These are phyloP conservation scores for Florisuga fusca DNA, from an alignment of 2,797 vertebrate genomes.

Conservation along the genomic window DNA sequence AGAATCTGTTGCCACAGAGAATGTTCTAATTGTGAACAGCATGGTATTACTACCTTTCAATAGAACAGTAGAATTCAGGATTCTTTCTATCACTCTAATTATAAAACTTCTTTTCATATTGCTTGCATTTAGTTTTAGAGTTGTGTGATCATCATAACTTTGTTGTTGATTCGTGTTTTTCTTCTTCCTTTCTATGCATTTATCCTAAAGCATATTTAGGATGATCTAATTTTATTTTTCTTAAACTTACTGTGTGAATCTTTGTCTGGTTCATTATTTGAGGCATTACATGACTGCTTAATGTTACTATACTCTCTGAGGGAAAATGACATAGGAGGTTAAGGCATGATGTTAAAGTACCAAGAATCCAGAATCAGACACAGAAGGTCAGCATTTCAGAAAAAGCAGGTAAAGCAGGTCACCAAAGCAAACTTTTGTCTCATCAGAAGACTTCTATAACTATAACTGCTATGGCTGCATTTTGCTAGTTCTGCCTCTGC, in stretches of 20 bases:
- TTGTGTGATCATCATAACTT: conserved; percentile 31
- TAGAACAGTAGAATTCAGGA: not conserved
- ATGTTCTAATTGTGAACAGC: not conserved
- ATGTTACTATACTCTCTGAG: not conserved
- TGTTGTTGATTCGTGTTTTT: not conserved
- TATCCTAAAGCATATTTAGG: not conserved
- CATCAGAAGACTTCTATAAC: not conserved
- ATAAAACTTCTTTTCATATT: conserved; percentile 18
- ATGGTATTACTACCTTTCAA: not conserved
- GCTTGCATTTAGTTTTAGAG: conserved; percentile 23
- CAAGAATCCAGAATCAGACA: not conserved
- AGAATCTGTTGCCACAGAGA: conserved; percentile 48
- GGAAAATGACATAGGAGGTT: not conserved
- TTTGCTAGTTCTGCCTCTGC: not conserved
- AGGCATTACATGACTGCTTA: not conserved
- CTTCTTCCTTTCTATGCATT: not conserved
- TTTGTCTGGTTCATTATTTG: not conserved
- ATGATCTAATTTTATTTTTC: not conserved
- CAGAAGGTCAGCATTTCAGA: not conserved
- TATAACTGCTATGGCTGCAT: not conserved
- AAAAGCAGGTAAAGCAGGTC: not conserved
- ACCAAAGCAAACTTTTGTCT: not conserved
- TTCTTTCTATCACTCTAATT: not conserved
- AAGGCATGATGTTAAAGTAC: not conserved
- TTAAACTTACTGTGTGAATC: not conserved